phyloP scores from a whole-genome alignment of 2,888 invertebrate species.

The Clanis bilineata region DNA sequence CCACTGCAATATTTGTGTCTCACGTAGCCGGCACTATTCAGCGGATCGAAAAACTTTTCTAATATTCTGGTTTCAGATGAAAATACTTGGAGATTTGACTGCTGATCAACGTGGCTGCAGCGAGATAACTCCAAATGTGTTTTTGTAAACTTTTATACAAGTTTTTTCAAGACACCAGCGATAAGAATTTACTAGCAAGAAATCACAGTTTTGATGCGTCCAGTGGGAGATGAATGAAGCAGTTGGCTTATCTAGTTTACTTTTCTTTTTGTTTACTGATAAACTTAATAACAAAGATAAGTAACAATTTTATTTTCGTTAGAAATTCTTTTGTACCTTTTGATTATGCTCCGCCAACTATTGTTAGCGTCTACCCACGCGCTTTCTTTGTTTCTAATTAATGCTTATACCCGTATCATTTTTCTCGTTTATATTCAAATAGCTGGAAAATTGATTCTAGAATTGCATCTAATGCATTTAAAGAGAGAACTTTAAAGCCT shows the following conservation, averaged over 20 bases:
- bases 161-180: not conserved
- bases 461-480: too few species aligned
- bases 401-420: not conserved
- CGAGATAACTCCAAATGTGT: conserved; percentile 14
- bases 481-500: too few species aligned
- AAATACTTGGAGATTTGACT: conserved; percentile 60
- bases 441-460: too few species aligned
- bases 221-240: not conserved
- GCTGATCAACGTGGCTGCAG: conserved; percentile 40
- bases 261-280: not conserved
- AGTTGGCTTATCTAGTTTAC: not conserved
- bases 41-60: conserved; percentile 79
- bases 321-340: not conserved
- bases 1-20: conserved; percentile 73
- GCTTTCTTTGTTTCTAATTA: not conserved
- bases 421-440: not conserved
- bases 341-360: not conserved
- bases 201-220: not conserved
- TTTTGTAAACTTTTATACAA: conserved; percentile 12
- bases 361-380: not conserved
- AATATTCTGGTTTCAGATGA: conserved; percentile 68
- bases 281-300: not conserved
- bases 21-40: conserved; percentile 69
- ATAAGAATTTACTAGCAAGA: not conserved
- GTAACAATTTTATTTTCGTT: not conserved